Evolutionary conservation across 2,888 invertebrate genomes (phyloP), one percentile per base, ranked within the genome.

Genomic region (Mesochorus sp.): DNA sequence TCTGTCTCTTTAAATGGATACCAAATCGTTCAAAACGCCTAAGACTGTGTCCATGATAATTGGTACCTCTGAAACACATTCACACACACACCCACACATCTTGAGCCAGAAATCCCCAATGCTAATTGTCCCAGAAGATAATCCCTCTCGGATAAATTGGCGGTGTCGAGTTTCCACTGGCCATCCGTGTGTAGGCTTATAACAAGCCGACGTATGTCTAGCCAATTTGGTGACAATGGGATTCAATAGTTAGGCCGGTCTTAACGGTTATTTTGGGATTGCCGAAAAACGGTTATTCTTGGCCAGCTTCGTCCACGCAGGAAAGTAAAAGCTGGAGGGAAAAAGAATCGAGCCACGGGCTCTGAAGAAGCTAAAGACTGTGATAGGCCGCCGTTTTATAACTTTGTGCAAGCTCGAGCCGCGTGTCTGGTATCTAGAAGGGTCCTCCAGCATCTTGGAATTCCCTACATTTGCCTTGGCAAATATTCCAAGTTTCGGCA

Each of bases 401-500:
- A n/a, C n/a, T 47, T 66, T 55, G 12, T 37, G 47, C 64, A 73
- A 57, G 39, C 44, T 53, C 61, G 6, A 44, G 34, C 8, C 44
- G n/a, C n/a, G n/a, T n/a, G 42, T 51, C 51, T 24, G 42, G 39
- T 34, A 66, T 53, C 57, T 28, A 12, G 10, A 2, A 6, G 24
- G 8, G 6, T 31, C 8, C 0, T 42, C 19, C 17, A 34, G 57
- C 59, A 71, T 67, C 71, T 37, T 42, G 39, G 34, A 37, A 79
- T 79, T 76, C 67, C 28, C 19, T 37, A 53, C 57, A 26, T 64
- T 70, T 59, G 34, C 42, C 39, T 6, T 31, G n/a, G 42, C 80
- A 79, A 80, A 79, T 79, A 81, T 68, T 57, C 73, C 71, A 51
- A 72, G 77, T 81, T 75, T 72, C 53, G 79, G 75, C 55, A 72